Evolutionary conservation across 2,797 vertebrate genomes (phyloP).

Genomic region (Notamacropus eugenii): DNA sequence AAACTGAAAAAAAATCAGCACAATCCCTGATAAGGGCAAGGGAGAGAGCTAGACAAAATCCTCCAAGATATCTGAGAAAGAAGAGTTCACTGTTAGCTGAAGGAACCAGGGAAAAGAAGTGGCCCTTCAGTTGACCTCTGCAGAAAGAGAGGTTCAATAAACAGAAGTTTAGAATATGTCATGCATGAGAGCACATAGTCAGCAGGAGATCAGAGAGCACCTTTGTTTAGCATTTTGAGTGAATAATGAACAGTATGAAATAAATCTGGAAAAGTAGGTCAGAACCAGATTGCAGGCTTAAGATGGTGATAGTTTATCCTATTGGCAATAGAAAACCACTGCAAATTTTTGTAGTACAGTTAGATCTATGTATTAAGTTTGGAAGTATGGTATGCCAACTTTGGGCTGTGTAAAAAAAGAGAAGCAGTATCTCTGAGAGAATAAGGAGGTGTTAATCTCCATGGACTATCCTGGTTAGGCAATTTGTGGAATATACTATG

Average conservation of each 20-base stretch:
- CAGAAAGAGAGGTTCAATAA: constrained; percentile 17
- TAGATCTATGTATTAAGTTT: neutral
- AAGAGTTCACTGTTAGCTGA: neutral
- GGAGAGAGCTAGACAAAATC: neutral
- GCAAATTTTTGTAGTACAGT: neutral
- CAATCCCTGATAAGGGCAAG: neutral
- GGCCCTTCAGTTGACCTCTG: neutral
- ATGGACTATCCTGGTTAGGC: neutral
- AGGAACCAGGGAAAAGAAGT: neutral
- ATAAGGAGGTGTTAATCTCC: neutral
- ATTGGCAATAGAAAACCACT: neutral
- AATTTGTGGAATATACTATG: neutral
- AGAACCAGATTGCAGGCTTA: neutral
- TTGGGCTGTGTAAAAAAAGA: neutral
- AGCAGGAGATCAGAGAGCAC: neutral
- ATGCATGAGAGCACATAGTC: neutral
- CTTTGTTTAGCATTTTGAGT: neutral
- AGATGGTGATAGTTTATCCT: neutral
- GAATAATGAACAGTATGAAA: neutral
- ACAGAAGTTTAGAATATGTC: neutral
- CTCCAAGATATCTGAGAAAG: neutral
- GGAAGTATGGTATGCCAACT: neutral
- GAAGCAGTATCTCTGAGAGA: neutral
- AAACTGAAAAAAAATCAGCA: neutral
- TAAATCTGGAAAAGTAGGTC: neutral